Percentiles rank a stretch among this genome's conserved stretches.
Evolutionary conservation across 1,140 invertebrate genomes (phyloP).

Genomic region (Odontomachus brunneus): DNA sequence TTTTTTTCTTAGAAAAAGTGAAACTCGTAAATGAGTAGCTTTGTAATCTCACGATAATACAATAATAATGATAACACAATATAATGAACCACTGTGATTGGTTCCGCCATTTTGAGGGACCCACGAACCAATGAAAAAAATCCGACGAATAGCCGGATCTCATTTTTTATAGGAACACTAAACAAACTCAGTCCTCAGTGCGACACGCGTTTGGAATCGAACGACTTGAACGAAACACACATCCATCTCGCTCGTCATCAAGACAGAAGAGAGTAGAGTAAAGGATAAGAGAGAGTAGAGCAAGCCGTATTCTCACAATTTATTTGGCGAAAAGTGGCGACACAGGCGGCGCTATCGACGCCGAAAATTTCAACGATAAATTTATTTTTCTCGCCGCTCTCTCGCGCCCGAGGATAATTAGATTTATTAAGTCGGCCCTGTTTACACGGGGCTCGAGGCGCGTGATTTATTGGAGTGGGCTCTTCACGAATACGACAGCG

Average conservation of each 20-base stretch:
- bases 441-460: slow-evolving; percentile 74
- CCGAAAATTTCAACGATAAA: slow-evolving; percentile 69
- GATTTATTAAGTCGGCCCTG: slow-evolving; percentile 78
- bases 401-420: slow-evolving; percentile 70
- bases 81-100: too few relatives aligned
- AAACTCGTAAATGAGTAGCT: too few relatives aligned
- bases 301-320: not conserved
- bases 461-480: slow-evolving; percentile 77
- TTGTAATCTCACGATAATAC: too few relatives aligned
- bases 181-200: too few relatives aligned
- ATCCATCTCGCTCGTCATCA: not conserved
- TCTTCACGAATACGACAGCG: slow-evolving; percentile 57
- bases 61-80: too few relatives aligned
- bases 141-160: too few relatives aligned
- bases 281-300: too few relatives aligned
- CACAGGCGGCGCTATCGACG: slow-evolving; percentile 46
- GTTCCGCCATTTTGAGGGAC: too few relatives aligned
- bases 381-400: slow-evolving; percentile 65
- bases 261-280: too few relatives aligned
- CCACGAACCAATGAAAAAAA: too few relatives aligned
- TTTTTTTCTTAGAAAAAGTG: too few relatives aligned
- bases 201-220: not conserved
- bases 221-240: not conserved
- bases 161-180: too few relatives aligned
- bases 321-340: slow-evolving; percentile 50